These are phyloP conservation scores for Liolophura sinensis DNA, from an alignment of 1,140 invertebrate species.

Conservation along the genomic window DNA sequence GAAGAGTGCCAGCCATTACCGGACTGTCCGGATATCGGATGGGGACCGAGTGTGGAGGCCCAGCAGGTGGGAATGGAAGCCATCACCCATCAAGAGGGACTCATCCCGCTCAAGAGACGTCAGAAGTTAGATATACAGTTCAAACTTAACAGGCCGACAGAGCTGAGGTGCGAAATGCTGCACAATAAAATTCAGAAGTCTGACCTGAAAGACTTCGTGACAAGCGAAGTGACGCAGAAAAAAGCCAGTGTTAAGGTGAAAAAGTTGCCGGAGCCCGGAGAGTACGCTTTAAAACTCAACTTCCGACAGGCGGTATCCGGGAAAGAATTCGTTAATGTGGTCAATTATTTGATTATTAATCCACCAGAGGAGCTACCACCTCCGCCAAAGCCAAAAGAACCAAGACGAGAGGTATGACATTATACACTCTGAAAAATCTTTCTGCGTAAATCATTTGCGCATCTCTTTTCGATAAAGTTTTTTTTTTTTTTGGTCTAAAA, in stretches of 20 bases:
- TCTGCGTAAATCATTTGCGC: too few species aligned
- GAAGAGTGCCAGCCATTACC: slow-evolving; percentile 13
- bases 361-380: too few species aligned
- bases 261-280: slow-evolving; percentile 12
- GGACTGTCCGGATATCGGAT: slow-evolving; percentile 12
- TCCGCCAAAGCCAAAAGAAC: too few species aligned
- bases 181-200: too few species aligned
- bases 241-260: too few species aligned
- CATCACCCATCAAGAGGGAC: slow-evolving; percentile 13
- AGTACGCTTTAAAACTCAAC: slow-evolving; percentile 23
- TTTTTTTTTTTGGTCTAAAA: too few species aligned
- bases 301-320: slow-evolving; percentile 4
- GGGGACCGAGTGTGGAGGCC: slow-evolving; percentile 18
- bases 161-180: too few species aligned
- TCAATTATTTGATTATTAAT: slow-evolving; percentile 14
- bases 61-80: slow-evolving; percentile 11
- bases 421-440: too few species aligned
- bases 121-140: slow-evolving; percentile 14
- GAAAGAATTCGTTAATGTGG: slow-evolving; percentile 12
- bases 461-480: too few species aligned
- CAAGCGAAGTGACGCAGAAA: too few species aligned
- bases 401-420: too few species aligned
- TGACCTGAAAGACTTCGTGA: too few species aligned
- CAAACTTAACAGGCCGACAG: neutral
- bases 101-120: slow-evolving; percentile 13